Conservation (phyloP, 2,888 invertebrate species). For the Pandemis corylana region DNA sequence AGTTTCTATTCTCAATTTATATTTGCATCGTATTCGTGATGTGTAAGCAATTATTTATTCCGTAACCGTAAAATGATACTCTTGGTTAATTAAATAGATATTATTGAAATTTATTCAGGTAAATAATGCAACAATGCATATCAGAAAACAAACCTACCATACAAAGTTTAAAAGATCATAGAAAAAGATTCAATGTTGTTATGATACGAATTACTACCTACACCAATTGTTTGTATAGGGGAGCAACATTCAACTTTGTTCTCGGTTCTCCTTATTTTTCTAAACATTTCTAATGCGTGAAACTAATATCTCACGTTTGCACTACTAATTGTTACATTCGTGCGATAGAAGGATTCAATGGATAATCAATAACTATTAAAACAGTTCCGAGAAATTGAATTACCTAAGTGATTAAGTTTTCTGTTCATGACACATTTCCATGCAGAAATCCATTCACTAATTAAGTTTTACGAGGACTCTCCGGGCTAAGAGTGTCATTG, state of each 20-base stretch:
- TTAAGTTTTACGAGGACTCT: constrained; percentile 3
- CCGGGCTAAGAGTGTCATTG: constrained; percentile 2
- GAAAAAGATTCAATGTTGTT: no score
- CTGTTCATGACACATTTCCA: constrained; percentile 1
- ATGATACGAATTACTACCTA: no score
- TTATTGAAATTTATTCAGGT: not conserved
- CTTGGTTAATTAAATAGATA: not conserved
- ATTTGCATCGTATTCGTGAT: not conserved
- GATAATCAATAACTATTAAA: not conserved
- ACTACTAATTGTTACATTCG: not conserved
- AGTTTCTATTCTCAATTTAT: not conserved
- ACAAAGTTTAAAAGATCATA: no score
- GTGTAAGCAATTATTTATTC: not conserved
- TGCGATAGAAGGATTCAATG: not conserved
- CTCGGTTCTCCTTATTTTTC: no score
- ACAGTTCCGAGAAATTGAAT: not conserved
- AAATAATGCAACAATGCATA: not conserved
- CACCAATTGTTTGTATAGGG: no score
- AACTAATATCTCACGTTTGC: no score
- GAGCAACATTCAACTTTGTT: no score
- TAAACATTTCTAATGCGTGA: no score
- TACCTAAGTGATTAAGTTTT: not conserved
- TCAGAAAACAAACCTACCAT: not conserved
- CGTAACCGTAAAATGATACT: not conserved
- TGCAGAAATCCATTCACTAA: constrained; percentile 13